These are phyloP conservation scores for Coptotermes formosanus DNA, from an alignment of 1,140 invertebrate species.

Conservation along the genomic window DNA sequence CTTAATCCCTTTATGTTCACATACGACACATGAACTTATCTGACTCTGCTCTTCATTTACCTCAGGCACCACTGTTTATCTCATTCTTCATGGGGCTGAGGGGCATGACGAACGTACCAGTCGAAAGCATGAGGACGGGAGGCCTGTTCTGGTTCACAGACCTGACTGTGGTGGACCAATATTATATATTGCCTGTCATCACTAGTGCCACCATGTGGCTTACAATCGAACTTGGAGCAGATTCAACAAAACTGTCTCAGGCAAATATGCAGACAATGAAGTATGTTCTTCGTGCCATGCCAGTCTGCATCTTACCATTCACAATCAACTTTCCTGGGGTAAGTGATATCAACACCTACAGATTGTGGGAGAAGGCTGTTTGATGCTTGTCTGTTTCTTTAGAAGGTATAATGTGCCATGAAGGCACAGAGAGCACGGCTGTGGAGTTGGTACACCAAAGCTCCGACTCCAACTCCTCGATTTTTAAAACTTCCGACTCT, in stretches of 20 bases:
- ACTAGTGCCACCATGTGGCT: conserved; percentile 76
- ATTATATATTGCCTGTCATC: conserved; percentile 81
- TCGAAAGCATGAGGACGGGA: conserved; percentile 85
- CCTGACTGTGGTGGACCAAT: conserved; percentile 87
- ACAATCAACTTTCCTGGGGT: conserved; percentile 85
- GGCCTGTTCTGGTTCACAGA: conserved; percentile 92
- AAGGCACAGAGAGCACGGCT: no score
- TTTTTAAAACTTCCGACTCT: no score
- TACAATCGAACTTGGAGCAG: conserved; percentile 84
- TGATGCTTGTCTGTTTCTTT: neutral
- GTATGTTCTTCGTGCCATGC: conserved; percentile 71
- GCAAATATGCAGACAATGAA: conserved; percentile 67
- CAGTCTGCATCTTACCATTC: conserved; percentile 81
- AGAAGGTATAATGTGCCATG: no score
- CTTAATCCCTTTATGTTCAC: no score
- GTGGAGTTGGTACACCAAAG: no score
- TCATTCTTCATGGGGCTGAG: conserved; percentile 86
- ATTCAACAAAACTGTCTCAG: conserved; percentile 62
- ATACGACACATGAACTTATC: no score
- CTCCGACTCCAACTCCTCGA: no score
- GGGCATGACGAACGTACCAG: conserved; percentile 80
- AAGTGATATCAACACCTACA: conserved; percentile 43
- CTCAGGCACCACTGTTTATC: conserved; percentile 82
- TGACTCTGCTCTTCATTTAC: neutral
- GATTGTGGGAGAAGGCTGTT: neutral